Base-by-base conservation (phyloP, 2,888 invertebrate genomes). In the Drosophila longiperda region DNA sequence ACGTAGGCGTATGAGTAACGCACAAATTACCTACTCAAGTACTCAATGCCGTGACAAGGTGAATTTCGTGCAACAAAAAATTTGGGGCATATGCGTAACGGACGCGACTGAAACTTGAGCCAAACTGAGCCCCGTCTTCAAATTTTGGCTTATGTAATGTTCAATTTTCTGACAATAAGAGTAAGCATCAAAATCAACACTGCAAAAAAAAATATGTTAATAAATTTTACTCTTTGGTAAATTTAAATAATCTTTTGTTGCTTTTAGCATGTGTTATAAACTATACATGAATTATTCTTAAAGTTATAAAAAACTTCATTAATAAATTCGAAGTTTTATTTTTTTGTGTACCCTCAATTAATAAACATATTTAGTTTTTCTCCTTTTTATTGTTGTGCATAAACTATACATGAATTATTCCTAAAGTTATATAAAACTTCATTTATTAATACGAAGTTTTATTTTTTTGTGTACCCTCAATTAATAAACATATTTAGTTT, bases 1-100 rank as follows among this genome's bases (percentile, higher is more conserved):
- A 87, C 87, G 87, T 87, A 87, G 87, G 82, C 87, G 84, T 87
- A 87, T 87, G 87, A 87, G 87, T 86, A 79, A 78, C 79, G 79
- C 79, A 69, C 80, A 76, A 84, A 86, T 79, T 72, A 75, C 66
- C 80, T 59, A 66, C 49, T 59, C 61, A 73, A 66, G 54, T 57
- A 50, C 69, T 38, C 82, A 68, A 55, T 57, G 55, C 55, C 57
- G 32, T 57, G 57, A 32, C 42, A 32, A 57, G 29, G 20, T 42
- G 20, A 20, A 29, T 20, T n/a, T 38, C 7, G 20, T 15, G n/a
- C 17, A n/a, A 11, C 4, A 58, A 45, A 45, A 23, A 40, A 26
- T 26, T 64, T 26, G 54, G 57, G 53, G 54, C 70, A 66, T 71
- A 70, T 74, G 73, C 76, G 72, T 70, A 76, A 74, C 82, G 70